phyloP scores from a whole-genome alignment of 2,113 vertebrate genomes.

The Oryzias melastigma region DNA sequence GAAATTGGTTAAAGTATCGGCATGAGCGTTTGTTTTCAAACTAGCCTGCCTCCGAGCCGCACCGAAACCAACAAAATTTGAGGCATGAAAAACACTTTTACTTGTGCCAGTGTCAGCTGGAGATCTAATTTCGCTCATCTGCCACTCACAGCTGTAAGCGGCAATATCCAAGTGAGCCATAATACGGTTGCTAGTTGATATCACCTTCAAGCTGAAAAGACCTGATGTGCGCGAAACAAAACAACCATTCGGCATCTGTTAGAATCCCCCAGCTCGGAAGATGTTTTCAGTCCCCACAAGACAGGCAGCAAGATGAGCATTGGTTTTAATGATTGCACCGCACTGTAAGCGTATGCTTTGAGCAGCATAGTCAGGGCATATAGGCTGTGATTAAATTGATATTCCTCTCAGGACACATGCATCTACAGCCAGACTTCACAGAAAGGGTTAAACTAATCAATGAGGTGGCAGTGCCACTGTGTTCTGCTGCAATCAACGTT shows the following conservation, averaged over 20 bases:
- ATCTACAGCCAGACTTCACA: conserved; percentile 44
- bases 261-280: conserved; percentile 55
- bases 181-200: conserved; percentile 56
- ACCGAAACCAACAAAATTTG: conserved; percentile 1
- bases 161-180: conserved; percentile 51
- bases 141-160: conserved; percentile 57
- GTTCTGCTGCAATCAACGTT: conserved; percentile 64
- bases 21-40: conserved; percentile 2
- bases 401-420: conserved; percentile 33
- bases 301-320: conserved; percentile 44
- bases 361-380: conserved; percentile 38
- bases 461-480: conserved; percentile 44
- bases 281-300: conserved; percentile 48
- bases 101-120: conserved; percentile 23
- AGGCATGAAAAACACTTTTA: conserved; percentile 12
- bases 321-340: conserved; percentile 35
- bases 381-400: conserved; percentile 51
- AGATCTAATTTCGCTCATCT: conserved; percentile 41
- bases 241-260: conserved; percentile 67
- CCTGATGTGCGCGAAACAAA: conserved; percentile 54
- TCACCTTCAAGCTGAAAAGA: conserved; percentile 62
- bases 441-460: conserved; percentile 71
- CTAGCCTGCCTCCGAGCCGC: neutral
- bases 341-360: conserved; percentile 35
- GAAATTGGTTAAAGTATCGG: neutral